phyloP scores from a whole-genome alignment of 2,888 invertebrate species.

The Netelia inedita region DNA sequence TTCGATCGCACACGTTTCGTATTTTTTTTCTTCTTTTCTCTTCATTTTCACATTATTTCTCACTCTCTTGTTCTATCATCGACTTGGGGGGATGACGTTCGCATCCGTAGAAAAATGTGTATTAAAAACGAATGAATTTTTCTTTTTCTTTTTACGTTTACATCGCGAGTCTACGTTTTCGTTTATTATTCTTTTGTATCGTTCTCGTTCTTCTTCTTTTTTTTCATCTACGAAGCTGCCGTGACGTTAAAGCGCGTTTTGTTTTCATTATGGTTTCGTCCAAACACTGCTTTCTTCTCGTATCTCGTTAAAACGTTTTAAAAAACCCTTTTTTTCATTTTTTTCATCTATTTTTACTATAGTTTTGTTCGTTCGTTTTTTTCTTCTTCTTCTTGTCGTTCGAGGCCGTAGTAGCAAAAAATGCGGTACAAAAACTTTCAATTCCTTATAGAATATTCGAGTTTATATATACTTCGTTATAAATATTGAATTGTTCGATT shows the following conservation, averaged over 20 bases:
- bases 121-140: conserved; percentile 36
- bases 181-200: not conserved
- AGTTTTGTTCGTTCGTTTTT: conserved; percentile 5
- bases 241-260: conserved; percentile 36
- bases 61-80: not conserved
- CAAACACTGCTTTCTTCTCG: not conserved
- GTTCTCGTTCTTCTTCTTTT: conserved; percentile 23
- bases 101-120: conserved; percentile 36
- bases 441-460: conserved; percentile 59
- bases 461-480: conserved; percentile 26
- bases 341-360: not conserved
- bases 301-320: not conserved
- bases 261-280: not conserved
- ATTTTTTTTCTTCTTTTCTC: too few relatives aligned
- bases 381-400: conserved; percentile 5
- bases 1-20: not conserved
- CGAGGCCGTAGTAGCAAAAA: conserved; percentile 58
- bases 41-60: not conserved
- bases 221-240: conserved; percentile 51
- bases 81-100: not conserved
- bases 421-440: conserved; percentile 61
- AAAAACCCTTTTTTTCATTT: not conserved
- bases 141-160: not conserved
- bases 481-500: conserved; percentile 18
- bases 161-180: conserved; percentile 3